Evolutionary conservation across 2,888 invertebrate genomes (phyloP), one percentile per base, ranked within the genome.

Genomic region (Aethes cnicana): DNA sequence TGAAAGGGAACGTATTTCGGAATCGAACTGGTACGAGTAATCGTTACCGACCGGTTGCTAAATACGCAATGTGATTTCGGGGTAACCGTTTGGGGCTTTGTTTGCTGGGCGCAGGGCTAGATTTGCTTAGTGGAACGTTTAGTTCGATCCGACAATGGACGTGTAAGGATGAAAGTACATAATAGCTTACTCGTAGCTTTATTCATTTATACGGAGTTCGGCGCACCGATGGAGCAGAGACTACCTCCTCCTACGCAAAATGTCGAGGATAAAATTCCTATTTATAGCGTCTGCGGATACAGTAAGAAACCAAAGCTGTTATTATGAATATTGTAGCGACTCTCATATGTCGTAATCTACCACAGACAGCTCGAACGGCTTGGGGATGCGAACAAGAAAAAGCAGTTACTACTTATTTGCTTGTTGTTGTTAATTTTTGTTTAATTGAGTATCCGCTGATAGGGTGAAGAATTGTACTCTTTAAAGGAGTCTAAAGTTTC

Each of bases 61-160:
- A 58, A 58, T 58, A 56, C 55, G 53, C 54, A 56, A 56, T 58
- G 56, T 42, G 53, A 39, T 33, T 36, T 25, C 32, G 23, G 43
- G 41, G 47, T 50, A 36, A 33, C 32, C 30, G 26, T 49, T 37
- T 50, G 49, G 33, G 30, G 28, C 47, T 37, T 44, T 52, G 50
- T 52, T 52, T 52, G 37, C 14, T n/a, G 30, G 30, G 36, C 36
- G 23, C 18, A 4, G 43, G 37, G 7, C 25, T 25, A 44, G 32
- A 39, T 52, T 52, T 52, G 50, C 43, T 39, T 39, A 44, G 18
- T n/a, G n/a, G n/a, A n/a, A n/a, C n/a, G n/a, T n/a, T n/a, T n/a
- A n/a, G n/a, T n/a, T n/a, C n/a, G n/a, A n/a, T n/a, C n/a, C n/a
- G n/a, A n/a, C n/a, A n/a, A 30, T 50, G 43, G 28, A 33, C 30